These are phyloP conservation scores for Anas georgica DNA, from an alignment of 2,797 vertebrate genomes.

Conservation along the genomic window DNA sequence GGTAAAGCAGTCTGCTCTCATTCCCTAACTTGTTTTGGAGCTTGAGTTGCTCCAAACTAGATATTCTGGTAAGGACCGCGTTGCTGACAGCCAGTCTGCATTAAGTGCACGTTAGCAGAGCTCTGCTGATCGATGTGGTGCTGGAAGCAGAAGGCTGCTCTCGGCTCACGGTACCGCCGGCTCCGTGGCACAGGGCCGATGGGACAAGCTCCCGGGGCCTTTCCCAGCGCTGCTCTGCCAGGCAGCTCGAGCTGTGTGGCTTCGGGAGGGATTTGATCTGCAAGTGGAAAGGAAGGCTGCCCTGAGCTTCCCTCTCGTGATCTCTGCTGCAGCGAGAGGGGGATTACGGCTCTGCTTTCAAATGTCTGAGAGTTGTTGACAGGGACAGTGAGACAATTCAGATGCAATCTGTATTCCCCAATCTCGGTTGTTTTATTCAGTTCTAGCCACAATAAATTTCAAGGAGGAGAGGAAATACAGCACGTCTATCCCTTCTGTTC, in stretches of 20 bases:
- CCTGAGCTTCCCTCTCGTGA: not conserved
- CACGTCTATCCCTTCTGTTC: not conserved
- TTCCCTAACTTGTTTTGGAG: not conserved
- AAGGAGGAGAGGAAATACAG: not conserved
- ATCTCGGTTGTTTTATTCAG: conserved; percentile 29
- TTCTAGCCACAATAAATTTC: conserved; percentile 24
- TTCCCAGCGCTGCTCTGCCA: not conserved
- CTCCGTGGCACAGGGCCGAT: not conserved
- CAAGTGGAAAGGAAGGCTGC: not conserved
- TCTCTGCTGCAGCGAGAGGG: not conserved
- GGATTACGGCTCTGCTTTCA: conserved; percentile 37
- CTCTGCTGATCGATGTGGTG: not conserved
- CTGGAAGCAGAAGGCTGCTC: not conserved
- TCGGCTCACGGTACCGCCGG: not conserved
- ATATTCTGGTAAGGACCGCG: not conserved
- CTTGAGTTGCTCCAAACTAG: not conserved
- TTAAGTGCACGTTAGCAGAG: not conserved
- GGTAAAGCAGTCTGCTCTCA: not conserved
- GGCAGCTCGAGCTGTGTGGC: not conserved
- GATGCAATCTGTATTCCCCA: conserved; percentile 19
- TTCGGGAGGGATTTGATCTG: not conserved
- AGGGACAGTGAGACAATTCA: conserved; percentile 31
- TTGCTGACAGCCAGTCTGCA: not conserved
- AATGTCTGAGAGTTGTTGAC: conserved; percentile 45
- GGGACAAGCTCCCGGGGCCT: not conserved